Conservation (phyloP, 2,888 invertebrate genomes). For the Campopleginae sp. region DNA sequence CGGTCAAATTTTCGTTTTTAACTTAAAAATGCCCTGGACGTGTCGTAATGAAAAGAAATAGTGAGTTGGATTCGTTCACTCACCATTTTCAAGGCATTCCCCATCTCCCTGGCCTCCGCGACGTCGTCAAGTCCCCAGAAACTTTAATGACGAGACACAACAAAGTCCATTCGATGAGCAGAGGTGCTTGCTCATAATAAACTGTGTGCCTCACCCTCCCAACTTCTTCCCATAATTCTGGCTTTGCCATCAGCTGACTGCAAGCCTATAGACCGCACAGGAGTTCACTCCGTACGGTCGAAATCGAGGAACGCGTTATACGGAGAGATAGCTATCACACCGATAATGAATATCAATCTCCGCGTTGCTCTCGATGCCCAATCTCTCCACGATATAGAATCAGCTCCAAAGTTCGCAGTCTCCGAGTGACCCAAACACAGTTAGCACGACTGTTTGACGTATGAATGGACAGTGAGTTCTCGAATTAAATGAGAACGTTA, state of each 20-base stretch:
- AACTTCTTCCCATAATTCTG: constrained; percentile 6
- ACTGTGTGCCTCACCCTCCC: background rate
- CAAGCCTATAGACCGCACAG: background rate
- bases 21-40: no score
- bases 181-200: constrained; percentile 12
- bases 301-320: constrained; percentile 57
- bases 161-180: constrained; percentile 48
- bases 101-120: background rate
- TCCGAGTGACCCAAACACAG: background rate
- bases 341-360: constrained; percentile 64
- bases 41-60: no score
- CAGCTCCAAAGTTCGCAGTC: constrained; percentile 4
- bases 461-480: background rate
- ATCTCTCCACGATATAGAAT: constrained; percentile 14
- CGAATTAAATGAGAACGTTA: background rate
- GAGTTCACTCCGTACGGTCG: constrained; percentile 1
- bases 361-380: constrained; percentile 33
- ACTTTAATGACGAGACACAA: constrained; percentile 14
- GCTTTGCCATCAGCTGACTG: constrained; percentile 22
- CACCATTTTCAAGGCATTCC: background rate
- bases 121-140: constrained; percentile 1
- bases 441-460: background rate
- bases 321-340: constrained; percentile 58
- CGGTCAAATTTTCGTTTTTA: background rate
- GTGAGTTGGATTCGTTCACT: background rate